Base-by-base conservation (phyloP, 1,140 invertebrate species). In the Nebria ingens region DNA sequence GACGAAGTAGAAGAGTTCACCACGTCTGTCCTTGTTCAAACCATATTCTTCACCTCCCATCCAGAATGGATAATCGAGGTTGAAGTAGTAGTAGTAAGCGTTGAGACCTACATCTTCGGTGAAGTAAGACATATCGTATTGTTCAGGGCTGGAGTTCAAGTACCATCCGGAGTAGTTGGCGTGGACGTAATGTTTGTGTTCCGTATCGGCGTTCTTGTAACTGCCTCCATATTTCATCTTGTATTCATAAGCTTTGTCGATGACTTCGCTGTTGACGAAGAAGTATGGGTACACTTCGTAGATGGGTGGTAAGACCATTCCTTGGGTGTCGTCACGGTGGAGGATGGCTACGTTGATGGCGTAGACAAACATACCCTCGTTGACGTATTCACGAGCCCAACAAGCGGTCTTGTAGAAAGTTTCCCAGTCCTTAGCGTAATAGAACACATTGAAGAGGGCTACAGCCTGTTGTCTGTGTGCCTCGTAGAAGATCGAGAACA, bases 101-200 rank as follows among this genome's bases (percentile, higher is more conserved):
- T 84, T 84, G 19, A 86, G 71, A 56, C 78, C 78, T 55, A 80
- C 70, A 65, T 86, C 86, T 53, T 88, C 79, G 0, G 81, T 84
- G 73, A 81, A 88, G 61, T 85, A 86, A 56, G 78, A 74, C 20
- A 86, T 55, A 56, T 22, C 9, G 65, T 87, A 86, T 63, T 80
- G 76, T 61, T 89, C 82, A 1, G 45, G 21, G n/a, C 50, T 49
- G 1, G 61, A 51, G n/a, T 59, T 63, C 23, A 62, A 62, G 53
- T 64, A 70, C n/a, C 49, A 54, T 13, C 60, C 59, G 11, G 66
- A 64, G 56, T 68, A 70, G 55, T 74, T 75, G 22, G 67, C 59
- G 54, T 68, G 64, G 51, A 74, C 65, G 54, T 70, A 51, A 59
- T 65, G 69, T 17, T 68, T 70, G 21, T 57, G 59, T 13, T 71